Conservation (phyloP, 1,140 invertebrate genomes). For the Anthonomus grandis region DNA sequence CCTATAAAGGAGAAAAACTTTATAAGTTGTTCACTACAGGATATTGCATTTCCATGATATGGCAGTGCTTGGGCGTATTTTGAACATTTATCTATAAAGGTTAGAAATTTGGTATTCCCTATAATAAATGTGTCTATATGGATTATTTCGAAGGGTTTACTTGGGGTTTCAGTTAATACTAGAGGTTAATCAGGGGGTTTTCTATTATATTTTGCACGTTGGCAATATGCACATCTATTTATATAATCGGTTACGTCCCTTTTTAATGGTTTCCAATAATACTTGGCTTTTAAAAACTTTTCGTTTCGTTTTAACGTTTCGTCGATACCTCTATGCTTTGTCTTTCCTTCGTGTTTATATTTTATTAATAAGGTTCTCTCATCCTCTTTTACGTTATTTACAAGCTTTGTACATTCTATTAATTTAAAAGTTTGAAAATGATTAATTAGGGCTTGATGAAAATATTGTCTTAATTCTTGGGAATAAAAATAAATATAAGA, state of each 20-base stretch:
- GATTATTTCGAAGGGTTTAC: conserved; percentile 4
- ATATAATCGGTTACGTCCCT: not conserved
- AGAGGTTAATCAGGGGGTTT: not conserved
- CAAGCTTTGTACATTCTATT: not conserved
- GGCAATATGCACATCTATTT: not conserved
- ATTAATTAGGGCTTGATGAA: too few species aligned
- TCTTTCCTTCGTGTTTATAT: not conserved
- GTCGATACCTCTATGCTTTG: not conserved
- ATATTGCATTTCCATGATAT: not conserved
- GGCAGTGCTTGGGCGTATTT: not conserved
- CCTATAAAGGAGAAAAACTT: not conserved
- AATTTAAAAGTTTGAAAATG: not conserved
- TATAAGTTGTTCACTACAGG: not conserved
- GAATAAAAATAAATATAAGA: not conserved
- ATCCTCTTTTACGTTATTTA: not conserved
- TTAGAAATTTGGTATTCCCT: not conserved
- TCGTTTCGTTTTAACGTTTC: not conserved
- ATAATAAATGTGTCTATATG: conserved; percentile 1
- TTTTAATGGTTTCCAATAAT: conserved; percentile 1
- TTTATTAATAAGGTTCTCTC: not conserved
- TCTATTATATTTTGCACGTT: conserved; percentile 2
- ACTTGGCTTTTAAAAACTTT: conserved; percentile 2
- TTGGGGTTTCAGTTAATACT: not conserved
- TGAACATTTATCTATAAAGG: not conserved
- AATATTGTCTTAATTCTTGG: too few species aligned